Evolutionary conservation across 2,888 invertebrate species (phyloP), one percentile per base, ranked within the genome.

Genomic region (Trichacis sp.): DNA sequence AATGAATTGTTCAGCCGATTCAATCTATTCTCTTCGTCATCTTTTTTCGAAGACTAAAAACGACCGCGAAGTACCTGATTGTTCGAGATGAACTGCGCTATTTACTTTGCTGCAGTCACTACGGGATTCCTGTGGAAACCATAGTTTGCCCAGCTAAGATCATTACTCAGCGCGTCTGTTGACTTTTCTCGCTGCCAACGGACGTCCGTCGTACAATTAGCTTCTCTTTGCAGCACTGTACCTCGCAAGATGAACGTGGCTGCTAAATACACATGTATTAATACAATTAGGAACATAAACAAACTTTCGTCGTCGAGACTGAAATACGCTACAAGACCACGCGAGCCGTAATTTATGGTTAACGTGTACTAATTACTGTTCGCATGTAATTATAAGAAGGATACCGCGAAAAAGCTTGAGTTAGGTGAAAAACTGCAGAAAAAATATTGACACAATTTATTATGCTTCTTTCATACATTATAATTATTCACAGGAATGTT

Each of bases 101-200:
- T 62, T 70, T 66, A 65, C 59, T 70, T 65, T 64, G 59, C 33
- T 57, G 54, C 49, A 57, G 58, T 65, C 65, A 60, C 64, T 63
- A 3, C 24, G 64, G 63, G 71, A 66, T 70, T 68, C 64, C 58
- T 47, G 67, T 54, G 50, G 57, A 61, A 63, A 63, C 58, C 58
- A 47, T 33, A 66, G 69, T 73, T 73, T 69, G 69, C 72, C 68
- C 70, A 72, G 72, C 69, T 69, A 70, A 70, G 70, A 73, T 70
- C 72, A 72, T 71, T 73, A 74, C 73, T 73, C 73, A 72, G 68
- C 71, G 72, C 61, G 65, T 64, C 63, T 71, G 71, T 73, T 72
- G 71, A 73, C 73, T 73, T 69, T 72, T 68, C 70, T 66, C 70
- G 70, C 69, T 69, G 70, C 72, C 67, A 71, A 70, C 67, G 73